phyloP scores from a whole-genome alignment of 2,113 vertebrate species.

The Arenaria interpres region DNA sequence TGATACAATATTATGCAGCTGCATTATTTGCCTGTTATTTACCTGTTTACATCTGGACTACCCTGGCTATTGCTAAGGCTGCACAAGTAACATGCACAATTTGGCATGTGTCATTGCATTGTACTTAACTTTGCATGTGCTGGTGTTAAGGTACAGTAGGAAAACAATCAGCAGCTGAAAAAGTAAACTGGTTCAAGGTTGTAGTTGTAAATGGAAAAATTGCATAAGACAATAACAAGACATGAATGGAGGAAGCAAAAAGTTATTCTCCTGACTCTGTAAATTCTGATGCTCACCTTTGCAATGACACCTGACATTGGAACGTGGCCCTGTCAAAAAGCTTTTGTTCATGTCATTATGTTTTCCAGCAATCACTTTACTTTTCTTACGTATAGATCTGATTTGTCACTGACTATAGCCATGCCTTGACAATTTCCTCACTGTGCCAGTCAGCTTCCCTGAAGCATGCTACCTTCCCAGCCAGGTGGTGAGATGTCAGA shows the following conservation, averaged over 20 bases:
- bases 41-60: background rate
- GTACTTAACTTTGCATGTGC: background rate
- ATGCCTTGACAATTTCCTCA: background rate
- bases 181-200: background rate
- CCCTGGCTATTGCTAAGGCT: background rate
- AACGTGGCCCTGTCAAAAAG: fast-evolving
- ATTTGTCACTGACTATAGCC: background rate
- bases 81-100: background rate
- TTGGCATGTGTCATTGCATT: background rate
- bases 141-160: background rate
- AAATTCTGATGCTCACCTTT: background rate
- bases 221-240: background rate
- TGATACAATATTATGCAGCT: background rate
- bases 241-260: background rate
- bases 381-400: background rate
- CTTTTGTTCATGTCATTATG: background rate
- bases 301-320: background rate
- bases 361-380: background rate
- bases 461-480: background rate
- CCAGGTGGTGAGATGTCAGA: background rate
- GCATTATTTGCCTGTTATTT: background rate
- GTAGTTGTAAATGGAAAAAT: background rate
- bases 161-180: background rate
- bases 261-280: background rate
- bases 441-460: background rate